phyloP scores from a whole-genome alignment of 2,888 invertebrate species.

The Luffia ferchaultella region DNA sequence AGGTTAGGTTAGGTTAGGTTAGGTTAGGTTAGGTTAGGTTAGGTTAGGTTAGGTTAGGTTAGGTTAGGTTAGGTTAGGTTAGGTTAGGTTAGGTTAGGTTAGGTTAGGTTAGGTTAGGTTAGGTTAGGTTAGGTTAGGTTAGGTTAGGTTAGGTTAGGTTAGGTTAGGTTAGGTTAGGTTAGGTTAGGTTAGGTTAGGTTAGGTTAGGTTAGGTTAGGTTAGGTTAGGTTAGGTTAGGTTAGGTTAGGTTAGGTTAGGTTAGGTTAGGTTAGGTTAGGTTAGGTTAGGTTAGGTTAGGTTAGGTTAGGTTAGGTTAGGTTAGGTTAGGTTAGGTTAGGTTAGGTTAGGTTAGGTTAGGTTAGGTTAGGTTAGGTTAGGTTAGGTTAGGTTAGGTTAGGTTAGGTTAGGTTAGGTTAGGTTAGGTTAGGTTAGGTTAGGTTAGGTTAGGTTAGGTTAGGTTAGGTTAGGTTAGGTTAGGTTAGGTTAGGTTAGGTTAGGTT shows the following conservation, averaged over 20 bases:
- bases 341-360: constrained; percentile 7
- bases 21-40: constrained; percentile 8
- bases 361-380: constrained; percentile 7
- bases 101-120: constrained; percentile 13
- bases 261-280: constrained; percentile 6
- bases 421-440: constrained; percentile 8
- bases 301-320: constrained; percentile 2
- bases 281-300: constrained; percentile 6
- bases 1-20: not conserved
- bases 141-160: constrained; percentile 14
- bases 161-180: not conserved
- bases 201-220: not conserved
- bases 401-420: constrained; percentile 7
- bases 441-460: constrained; percentile 7
- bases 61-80: constrained; percentile 14
- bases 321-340: constrained; percentile 7
- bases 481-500: constrained; percentile 8
- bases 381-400: constrained; percentile 3
- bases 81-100: constrained; percentile 16
- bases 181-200: constrained; percentile 9
- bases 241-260: constrained; percentile 1
- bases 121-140: constrained; percentile 13
- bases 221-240: constrained; percentile 5
- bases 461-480: constrained; percentile 5
- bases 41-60: not conserved